Percentiles rank a stretch among this genome's conserved stretches.
phyloP scores from a whole-genome alignment of 2,888 invertebrate species.

The Apotomis capreana region DNA sequence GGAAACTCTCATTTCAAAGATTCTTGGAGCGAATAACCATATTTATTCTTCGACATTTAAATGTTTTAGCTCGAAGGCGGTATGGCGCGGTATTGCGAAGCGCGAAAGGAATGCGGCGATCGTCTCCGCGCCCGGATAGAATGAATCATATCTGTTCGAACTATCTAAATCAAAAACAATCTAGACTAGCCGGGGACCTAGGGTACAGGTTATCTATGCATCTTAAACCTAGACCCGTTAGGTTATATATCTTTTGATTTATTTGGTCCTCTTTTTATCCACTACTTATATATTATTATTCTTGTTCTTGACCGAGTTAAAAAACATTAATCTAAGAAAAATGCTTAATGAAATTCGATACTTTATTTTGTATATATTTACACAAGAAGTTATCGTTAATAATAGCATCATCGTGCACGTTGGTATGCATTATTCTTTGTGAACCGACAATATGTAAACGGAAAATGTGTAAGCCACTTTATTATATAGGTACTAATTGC shows the following conservation, averaged over 20 bases:
- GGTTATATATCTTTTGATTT: not conserved
- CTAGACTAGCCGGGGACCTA: slow-evolving; percentile 8
- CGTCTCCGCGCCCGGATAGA: slow-evolving; percentile 53
- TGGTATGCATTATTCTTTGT: no score
- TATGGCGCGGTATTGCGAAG: slow-evolving; percentile 60
- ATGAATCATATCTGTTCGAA: slow-evolving; percentile 43
- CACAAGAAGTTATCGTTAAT: no score
- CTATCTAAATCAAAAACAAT: slow-evolving; percentile 33
- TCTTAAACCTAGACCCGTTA: not conserved
- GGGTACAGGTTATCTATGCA: not conserved
- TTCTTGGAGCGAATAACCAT: slow-evolving; percentile 38
- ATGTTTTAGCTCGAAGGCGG: slow-evolving; percentile 50
- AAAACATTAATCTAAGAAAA: no score
- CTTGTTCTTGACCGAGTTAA: no score
- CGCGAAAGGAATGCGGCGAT: slow-evolving; percentile 72
- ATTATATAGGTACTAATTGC: not conserved
- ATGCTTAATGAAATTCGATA: no score
- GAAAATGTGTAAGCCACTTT: not conserved
- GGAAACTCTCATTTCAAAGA: slow-evolving; percentile 9
- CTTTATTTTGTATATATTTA: no score
- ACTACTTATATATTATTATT: no score
- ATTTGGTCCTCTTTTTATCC: no score
- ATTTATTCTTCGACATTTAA: slow-evolving; percentile 63
- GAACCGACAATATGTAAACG: not conserved
- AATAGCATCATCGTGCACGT: no score